Evolutionary conservation across 2,113 vertebrate species (phyloP), one percentile per base, ranked within the genome.

Genomic region (Zonotrichia leucophrys): DNA sequence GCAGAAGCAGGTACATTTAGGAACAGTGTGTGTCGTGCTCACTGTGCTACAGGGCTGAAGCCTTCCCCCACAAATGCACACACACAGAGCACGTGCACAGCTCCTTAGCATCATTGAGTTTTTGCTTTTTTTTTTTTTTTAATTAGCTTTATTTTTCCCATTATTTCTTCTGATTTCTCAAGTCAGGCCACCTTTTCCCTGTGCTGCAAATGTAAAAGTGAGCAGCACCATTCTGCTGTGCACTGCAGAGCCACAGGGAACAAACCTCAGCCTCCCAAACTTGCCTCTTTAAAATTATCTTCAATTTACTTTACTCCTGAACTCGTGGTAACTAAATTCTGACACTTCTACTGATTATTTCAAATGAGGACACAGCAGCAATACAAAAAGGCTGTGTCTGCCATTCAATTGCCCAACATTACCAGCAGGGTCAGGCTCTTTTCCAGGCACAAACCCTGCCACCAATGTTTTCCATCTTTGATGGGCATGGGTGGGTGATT

Each of bases 1-100:
- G 92, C 90, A 90, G 90, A 77, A 86, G 92, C 83, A 85, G 74
- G 35, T 69, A 78, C 62, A 35, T 66, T 92, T 58, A 78, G 87
- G 70, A 77, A 76, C 59, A 70, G 17, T 28, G n/a, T n/a, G 76
- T 55, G n/a, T 82, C 4, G 69, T 89, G 92, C 94, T 66, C 70
- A 88, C 90, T 72, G 85, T 1, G 10, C 87, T 60, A 76, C 79
- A 77, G 68, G 72, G 49, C 83, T 10, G 7, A 70, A 74, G 68
- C 79, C 83, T 70, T 70, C 80, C 50, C 85, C 84, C 3, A 0
- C 58, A 70, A 46, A 91, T 47, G 77, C 90, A 91, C 14, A 12
- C 81, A 87, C 77, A 87, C 85, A 83, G 6, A 82, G 44, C 89
- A 82, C 7, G 4, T 41, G 83, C 62, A 76, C 75, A 90, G 76